Evolutionary conservation across 2,113 vertebrate species (phyloP).

Genomic region (Gadus macrocephalus): DNA sequence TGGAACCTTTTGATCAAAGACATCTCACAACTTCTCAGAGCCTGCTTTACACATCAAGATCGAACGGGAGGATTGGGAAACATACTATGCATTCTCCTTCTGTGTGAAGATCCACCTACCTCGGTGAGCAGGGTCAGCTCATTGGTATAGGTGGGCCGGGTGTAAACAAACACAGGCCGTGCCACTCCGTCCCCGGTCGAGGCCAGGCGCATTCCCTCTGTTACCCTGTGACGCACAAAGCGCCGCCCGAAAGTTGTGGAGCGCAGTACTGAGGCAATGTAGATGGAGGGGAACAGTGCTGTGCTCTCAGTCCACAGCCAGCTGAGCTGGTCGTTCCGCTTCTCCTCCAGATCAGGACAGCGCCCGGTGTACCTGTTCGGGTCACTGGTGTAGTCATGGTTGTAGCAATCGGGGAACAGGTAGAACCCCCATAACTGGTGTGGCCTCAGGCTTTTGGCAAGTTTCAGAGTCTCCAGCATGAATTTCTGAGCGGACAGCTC

Average conservation of each 20-base stretch:
- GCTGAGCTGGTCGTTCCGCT: constrained; percentile 72
- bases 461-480: constrained; percentile 72
- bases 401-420: constrained; percentile 83
- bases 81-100: background rate
- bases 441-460: constrained; percentile 68
- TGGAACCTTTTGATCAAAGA: no score
- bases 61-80: background rate
- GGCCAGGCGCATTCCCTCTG: constrained; percentile 74
- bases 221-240: constrained; percentile 72
- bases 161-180: constrained; percentile 76
- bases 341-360: constrained; percentile 69
- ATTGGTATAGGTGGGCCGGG: constrained; percentile 72
- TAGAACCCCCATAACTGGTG: constrained; percentile 80
- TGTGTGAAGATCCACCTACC: constrained; percentile 51
- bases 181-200: constrained; percentile 63
- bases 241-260: constrained; percentile 62
- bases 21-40: no score
- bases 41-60: no score
- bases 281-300: constrained; percentile 77
- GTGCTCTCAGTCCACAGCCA: constrained; percentile 81
- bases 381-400: constrained; percentile 73
- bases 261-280: constrained; percentile 60
- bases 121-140: constrained; percentile 63
- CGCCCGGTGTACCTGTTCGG: constrained; percentile 71
- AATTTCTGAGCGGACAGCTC: constrained; percentile 70